Evolutionary conservation across 2,113 vertebrate genomes (phyloP), one percentile per base, ranked within the genome.

Genomic region (Paradoxurus hermaphroditus): DNA sequence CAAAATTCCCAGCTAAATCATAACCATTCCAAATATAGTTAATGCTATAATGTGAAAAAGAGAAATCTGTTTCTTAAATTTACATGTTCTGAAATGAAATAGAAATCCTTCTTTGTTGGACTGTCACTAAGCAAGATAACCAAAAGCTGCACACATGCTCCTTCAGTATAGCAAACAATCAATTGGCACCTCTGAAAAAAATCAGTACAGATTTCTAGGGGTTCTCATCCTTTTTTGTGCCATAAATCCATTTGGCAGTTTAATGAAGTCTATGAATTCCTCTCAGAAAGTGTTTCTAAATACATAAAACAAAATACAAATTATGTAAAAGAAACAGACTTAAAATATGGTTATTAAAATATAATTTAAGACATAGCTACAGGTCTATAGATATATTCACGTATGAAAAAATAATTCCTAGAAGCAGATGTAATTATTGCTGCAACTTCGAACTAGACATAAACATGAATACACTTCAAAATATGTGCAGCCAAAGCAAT

Each of bases 81-180:
- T 67, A 84, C n/a, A 81, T 67, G 21, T 73, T 68, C n/a, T 78
- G 9, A 97, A 95, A 53, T 39, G 86, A 84, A 95, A 73, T 51
- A n/a, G 41, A 86, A 94, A 78, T 65, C 27, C 29, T 41, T 67
- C 70, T 93, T 65, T 51, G 82, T 29, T 79, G 59, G 41, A 73
- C 56, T 51, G 53, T 85, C 53, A 63, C 15, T 62, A 63, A 79
- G 36, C 31, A 46, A 84, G 13, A 63, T 29, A 85, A 92, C 25
- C 25, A 75, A 85, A 59, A 93, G 65, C 18, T 51, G 18, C 4
- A 86, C 29, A 72, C 27, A 82, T 18, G 18, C 18, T 77, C 65
- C 25, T 13, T 86, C 44, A 86, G 77, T 75, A 93, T 77, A 65
- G n/a, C 15, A 51, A 77, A 77, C 77, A 34, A 86, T 34, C 25